A percentile compares a stretch with the other conserved stretches of the same genome.
phyloP scores from a whole-genome alignment of 2,797 vertebrate genomes.

The Choloepus didactylus region DNA sequence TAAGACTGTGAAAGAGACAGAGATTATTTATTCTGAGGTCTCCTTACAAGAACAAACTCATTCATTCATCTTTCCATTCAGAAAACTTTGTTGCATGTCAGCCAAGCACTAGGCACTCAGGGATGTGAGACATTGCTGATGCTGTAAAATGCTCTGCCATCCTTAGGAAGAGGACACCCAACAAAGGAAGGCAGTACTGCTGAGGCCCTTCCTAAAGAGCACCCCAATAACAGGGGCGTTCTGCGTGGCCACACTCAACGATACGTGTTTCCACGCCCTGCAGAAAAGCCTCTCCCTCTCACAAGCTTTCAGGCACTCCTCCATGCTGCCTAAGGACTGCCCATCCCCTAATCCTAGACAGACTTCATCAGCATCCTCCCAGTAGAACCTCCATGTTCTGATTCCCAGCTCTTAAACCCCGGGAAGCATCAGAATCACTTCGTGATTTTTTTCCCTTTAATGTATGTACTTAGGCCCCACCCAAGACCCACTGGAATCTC shows the following conservation, averaged over 20 bases:
- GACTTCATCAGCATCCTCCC: neutral
- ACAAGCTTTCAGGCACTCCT: neutral
- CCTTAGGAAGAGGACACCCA: slow-evolving; percentile 28
- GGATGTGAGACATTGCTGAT: slow-evolving; percentile 19
- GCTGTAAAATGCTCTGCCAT: neutral
- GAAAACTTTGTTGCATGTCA: slow-evolving; percentile 25
- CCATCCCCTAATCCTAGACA: neutral
- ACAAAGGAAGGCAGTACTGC: neutral
- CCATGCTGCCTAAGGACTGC: neutral
- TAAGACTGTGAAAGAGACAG: neutral
- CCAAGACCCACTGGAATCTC: neutral
- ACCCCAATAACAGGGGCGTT: neutral
- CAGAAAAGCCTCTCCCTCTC: neutral
- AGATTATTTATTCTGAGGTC: slow-evolving; percentile 13
- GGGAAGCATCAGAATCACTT: neutral
- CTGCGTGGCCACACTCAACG: neutral
- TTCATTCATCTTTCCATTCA: slow-evolving; percentile 47
- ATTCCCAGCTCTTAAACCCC: neutral
- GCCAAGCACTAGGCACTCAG: neutral
- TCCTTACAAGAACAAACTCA: slow-evolving; percentile 29
- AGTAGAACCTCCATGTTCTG: neutral
- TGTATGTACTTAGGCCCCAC: neutral
- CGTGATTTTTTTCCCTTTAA: neutral
- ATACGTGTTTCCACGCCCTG: neutral
- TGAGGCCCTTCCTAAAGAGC: neutral